Evolutionary conservation across 2,888 invertebrate species (phyloP).

Genomic region (Drosophila austrosaltans): DNA sequence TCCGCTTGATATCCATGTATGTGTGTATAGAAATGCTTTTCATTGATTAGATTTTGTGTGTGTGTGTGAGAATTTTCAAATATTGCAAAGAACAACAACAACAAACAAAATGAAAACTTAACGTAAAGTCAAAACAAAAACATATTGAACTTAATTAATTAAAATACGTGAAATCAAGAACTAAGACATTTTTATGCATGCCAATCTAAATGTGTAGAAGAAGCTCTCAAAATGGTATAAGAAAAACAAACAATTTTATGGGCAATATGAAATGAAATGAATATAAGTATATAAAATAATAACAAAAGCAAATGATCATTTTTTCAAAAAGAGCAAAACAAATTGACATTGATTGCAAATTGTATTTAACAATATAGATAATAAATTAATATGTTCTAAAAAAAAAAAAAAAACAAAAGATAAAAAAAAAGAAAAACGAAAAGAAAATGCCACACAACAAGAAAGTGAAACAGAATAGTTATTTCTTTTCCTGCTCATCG

Average conservation of each 20-base stretch:
- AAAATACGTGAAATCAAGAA: slow-evolving; percentile 26
- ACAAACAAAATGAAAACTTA: slow-evolving; percentile 31
- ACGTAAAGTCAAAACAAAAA: slow-evolving; percentile 7
- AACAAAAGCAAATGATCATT: slow-evolving; percentile 51
- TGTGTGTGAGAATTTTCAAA: slow-evolving; percentile 5
- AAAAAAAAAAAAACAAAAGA: slow-evolving; percentile 10
- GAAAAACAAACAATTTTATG: neutral
- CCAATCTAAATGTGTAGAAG: slow-evolving; percentile 75
- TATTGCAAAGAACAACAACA: slow-evolving; percentile 13
- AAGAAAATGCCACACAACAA: neutral
- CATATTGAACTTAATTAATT: slow-evolving; percentile 4
- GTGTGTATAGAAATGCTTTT: slow-evolving; percentile 15
- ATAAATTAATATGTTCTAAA: slow-evolving; percentile 75
- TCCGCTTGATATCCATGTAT: neutral
- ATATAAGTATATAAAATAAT: slow-evolving; percentile 25
- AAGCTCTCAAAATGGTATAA: neutral
- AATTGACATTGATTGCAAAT: slow-evolving; percentile 55
- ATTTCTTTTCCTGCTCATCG: slow-evolving; percentile 84
- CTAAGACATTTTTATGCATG: slow-evolving; percentile 70
- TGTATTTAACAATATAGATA: slow-evolving; percentile 73
- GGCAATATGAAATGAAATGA: slow-evolving; percentile 21
- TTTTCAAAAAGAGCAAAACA: slow-evolving; percentile 54
- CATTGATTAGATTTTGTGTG: neutral
- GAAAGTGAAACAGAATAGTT: neutral
- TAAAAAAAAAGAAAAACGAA: neutral